Evolutionary conservation across 2,113 vertebrate genomes (phyloP).

Genomic region (Numida meleagris): DNA sequence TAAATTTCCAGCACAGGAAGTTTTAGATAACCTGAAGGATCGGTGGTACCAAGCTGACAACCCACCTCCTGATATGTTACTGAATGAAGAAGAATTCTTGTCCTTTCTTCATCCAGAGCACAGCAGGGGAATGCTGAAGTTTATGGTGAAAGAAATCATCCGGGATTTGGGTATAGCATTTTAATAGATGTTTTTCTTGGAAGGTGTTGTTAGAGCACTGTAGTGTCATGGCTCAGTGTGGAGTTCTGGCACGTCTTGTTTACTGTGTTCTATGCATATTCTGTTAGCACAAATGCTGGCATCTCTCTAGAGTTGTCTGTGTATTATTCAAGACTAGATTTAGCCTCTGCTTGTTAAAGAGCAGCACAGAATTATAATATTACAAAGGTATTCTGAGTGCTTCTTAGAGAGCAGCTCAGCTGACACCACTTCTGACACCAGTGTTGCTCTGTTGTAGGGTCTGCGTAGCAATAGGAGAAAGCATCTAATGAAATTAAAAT

Average conservation of each 20-base stretch:
- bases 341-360: background rate
- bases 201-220: background rate
- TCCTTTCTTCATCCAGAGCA: slow-evolving; percentile 96
- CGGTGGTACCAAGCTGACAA: slow-evolving; percentile 97
- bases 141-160: slow-evolving; percentile 97
- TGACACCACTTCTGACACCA: background rate
- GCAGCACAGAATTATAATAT: rapidly evolving
- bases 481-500: background rate
- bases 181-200: background rate
- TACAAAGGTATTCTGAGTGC: background rate
- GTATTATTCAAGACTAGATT: background rate
- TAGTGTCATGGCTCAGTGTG: background rate
- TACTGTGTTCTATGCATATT: background rate
- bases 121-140: slow-evolving; percentile 93
- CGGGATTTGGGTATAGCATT: slow-evolving; percentile 85
- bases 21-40: slow-evolving; percentile 94
- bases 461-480: background rate
- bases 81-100: slow-evolving; percentile 92
- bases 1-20: slow-evolving; percentile 88
- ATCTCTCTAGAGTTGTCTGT: background rate
- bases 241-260: background rate
- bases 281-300: background rate
- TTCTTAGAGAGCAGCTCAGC: background rate
- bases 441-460: background rate
- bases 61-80: slow-evolving; percentile 87